Percentiles rank a stretch among this genome's conserved stretches.
These are phyloP conservation scores for Eubasilissa regina DNA, from an alignment of 1,140 invertebrate species.

Conservation along the genomic window DNA sequence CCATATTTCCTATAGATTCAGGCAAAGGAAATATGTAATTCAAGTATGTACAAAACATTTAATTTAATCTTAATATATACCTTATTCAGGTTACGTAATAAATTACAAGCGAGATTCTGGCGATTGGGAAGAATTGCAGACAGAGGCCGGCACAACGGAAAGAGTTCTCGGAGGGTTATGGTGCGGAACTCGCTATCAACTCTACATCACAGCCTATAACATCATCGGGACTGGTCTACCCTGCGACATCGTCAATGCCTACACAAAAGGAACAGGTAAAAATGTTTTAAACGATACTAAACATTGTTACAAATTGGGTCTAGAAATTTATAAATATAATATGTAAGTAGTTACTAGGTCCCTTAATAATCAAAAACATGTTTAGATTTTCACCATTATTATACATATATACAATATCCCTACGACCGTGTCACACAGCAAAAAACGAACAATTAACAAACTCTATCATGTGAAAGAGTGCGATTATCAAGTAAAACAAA, in stretches of 20 bases:
- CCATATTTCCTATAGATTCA: too few relatives aligned
- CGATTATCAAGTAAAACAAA: too few relatives aligned
- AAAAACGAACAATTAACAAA: too few relatives aligned
- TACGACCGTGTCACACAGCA: too few relatives aligned
- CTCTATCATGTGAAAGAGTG: background rate
- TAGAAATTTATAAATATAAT: too few relatives aligned
- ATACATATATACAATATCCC: too few relatives aligned
- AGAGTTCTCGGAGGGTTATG: slow-evolving; percentile 86
- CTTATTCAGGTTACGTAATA: slow-evolving; percentile 81
- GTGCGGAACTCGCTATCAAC: slow-evolving; percentile 90
- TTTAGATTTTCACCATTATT: too few relatives aligned
- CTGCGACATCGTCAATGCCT: slow-evolving; percentile 88
- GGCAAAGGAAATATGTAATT: too few relatives aligned
- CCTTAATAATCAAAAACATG: too few relatives aligned
- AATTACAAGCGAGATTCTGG: slow-evolving; percentile 92
- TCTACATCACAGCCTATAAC: slow-evolving; percentile 92
- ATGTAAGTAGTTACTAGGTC: too few relatives aligned
- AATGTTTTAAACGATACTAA: slow-evolving; percentile 28
- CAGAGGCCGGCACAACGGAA: slow-evolving; percentile 83
- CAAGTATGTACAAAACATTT: too few relatives aligned
- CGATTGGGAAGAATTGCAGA: slow-evolving; percentile 90
- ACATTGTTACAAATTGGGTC: background rate
- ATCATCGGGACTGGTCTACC: slow-evolving; percentile 90
- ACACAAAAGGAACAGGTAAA: slow-evolving; percentile 84
- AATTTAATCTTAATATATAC: background rate